These are phyloP conservation scores for Chironomus tentans DNA, from an alignment of 2,888 invertebrate species.

Conservation along the genomic window DNA sequence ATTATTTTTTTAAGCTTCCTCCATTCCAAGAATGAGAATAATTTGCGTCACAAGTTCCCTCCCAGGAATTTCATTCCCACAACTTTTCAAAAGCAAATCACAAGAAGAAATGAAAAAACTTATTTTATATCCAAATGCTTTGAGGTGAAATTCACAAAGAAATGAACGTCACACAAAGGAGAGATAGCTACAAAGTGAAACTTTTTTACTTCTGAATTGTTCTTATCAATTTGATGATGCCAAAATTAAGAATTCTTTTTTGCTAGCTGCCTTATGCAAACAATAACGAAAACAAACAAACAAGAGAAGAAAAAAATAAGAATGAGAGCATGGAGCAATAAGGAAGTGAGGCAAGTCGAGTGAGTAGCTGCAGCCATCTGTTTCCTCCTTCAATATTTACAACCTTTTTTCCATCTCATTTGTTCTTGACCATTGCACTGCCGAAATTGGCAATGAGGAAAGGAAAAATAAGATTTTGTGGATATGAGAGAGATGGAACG, in stretches of 20 bases:
- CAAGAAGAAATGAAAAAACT: no score
- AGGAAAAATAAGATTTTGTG: not conserved
- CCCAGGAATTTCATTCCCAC: no score
- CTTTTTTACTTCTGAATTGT: not conserved
- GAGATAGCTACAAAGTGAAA: not conserved
- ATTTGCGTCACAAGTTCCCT: no score
- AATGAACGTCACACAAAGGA: no score
- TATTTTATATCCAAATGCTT: no score
- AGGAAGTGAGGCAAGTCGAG: not conserved
- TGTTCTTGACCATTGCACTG: conserved; percentile 13
- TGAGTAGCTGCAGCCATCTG: not conserved
- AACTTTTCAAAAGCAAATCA: no score
- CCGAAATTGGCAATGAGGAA: not conserved
- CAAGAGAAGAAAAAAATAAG: not conserved
- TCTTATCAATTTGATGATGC: not conserved
- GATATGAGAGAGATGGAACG: no score
- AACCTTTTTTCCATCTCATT: conserved; percentile 16
- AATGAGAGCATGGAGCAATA: not conserved
- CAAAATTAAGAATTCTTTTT: not conserved
- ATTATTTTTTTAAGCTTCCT: no score
- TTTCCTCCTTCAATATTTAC: not conserved
- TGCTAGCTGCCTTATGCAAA: not conserved
- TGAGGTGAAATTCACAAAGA: no score
- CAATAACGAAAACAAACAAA: not conserved
- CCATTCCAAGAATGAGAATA: no score